Conservation (phyloP, 2,797 vertebrate genomes). For the Poecilia wingei region DNA sequence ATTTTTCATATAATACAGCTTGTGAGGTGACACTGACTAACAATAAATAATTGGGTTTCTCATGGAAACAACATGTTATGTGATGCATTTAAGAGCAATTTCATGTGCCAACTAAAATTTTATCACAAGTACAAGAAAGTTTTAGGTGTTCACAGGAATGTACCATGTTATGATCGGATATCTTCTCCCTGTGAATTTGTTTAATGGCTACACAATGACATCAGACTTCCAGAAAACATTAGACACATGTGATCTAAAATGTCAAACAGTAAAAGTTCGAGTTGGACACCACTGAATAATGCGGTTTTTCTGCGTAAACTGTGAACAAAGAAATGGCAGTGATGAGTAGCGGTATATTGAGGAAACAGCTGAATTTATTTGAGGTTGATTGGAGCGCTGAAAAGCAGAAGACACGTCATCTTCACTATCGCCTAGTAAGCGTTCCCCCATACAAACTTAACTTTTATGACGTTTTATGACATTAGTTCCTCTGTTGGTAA, state of each 20-base stretch:
- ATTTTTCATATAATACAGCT: neutral
- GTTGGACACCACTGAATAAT: neutral
- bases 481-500: neutral
- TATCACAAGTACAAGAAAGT: neutral
- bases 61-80: neutral
- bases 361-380: neutral
- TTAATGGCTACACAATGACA: neutral
- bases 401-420: neutral
- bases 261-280: neutral
- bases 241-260: neutral
- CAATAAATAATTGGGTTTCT: neutral
- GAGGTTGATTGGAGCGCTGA: neutral
- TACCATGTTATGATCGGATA: neutral
- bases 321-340: neutral
- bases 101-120: neutral
- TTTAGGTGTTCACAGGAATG: neutral
- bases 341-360: neutral
- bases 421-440: neutral
- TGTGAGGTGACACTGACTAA: neutral
- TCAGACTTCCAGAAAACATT: neutral
- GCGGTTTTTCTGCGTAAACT: neutral
- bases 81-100: neutral
- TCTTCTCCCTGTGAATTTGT: neutral
- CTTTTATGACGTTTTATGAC: neutral
- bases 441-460: neutral